These are phyloP conservation scores for Spodoptera littoralis DNA, from an alignment of 2,888 invertebrate genomes.

Conservation along the genomic window DNA sequence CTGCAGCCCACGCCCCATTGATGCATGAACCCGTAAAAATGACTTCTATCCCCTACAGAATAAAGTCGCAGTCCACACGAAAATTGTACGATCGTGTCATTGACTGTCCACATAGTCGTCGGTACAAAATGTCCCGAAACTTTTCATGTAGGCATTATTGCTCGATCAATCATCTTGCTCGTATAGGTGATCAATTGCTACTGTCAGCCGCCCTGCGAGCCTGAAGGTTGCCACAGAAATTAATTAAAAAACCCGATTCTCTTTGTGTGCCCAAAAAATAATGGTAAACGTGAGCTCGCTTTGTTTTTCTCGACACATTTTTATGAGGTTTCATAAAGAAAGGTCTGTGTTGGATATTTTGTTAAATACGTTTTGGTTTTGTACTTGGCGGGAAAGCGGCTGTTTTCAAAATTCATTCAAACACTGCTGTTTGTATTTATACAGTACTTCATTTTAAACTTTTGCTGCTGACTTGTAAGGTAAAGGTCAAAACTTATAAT, in stretches of 20 bases:
- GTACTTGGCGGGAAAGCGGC: no score
- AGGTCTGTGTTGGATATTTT: conserved; percentile 14
- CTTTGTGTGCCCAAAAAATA: conserved; percentile 40
- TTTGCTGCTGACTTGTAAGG: no score
- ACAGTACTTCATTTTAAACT: no score
- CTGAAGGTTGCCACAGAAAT: conserved; percentile 56
- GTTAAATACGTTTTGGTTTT: background rate
- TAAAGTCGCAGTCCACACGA: no score
- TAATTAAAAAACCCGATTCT: conserved; percentile 49
- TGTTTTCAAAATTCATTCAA: no score
- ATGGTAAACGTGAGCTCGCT: conserved; percentile 32
- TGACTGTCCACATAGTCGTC: background rate
- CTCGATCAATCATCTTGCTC: conserved; percentile 54
- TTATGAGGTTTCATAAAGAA: conserved; percentile 17
- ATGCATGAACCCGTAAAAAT: no score
- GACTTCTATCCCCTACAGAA: no score
- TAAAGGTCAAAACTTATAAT: no score
- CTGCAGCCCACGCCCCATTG: no score
- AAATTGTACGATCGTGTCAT: no score
- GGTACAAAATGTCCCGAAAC: conserved; percentile 41
- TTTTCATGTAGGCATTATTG: conserved; percentile 55
- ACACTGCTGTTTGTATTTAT: no score
- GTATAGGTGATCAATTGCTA: conserved; percentile 55
- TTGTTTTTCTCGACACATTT: conserved; percentile 29
- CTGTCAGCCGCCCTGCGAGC: conserved; percentile 44